These are phyloP conservation scores for Pachyramphus minor DNA, from an alignment of 2,113 vertebrate genomes.

Conservation along the genomic window DNA sequence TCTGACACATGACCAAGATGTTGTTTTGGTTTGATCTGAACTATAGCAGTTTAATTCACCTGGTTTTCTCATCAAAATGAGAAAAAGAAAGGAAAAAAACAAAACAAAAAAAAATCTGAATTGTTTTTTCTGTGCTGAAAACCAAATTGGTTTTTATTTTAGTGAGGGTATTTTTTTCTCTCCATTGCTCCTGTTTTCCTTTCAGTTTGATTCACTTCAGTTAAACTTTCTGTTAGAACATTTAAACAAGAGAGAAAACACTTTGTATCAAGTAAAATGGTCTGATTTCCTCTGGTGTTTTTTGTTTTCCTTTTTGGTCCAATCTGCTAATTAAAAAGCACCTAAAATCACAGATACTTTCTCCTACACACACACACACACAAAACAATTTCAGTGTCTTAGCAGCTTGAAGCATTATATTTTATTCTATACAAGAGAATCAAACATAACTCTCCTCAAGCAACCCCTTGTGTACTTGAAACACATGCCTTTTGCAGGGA, in stretches of 20 bases:
- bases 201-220: background rate
- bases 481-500: background rate
- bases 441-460: background rate
- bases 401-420: background rate
- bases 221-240: background rate
- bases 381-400: background rate
- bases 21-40: background rate
- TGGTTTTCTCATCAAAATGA: background rate
- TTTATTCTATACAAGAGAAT: background rate
- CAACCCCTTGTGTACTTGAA: background rate
- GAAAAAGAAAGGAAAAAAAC: background rate
- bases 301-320: fast-evolving
- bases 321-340: background rate
- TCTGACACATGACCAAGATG: background rate
- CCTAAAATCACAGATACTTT: background rate
- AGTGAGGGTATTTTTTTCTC: background rate
- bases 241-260: background rate
- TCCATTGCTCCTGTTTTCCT: background rate
- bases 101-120: background rate
- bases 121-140: background rate
- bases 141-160: background rate
- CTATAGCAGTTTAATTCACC: background rate
- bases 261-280: background rate
- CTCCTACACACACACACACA: background rate
- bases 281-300: background rate